Evolutionary conservation across 2,888 invertebrate genomes (phyloP).

Genomic region (Eumerus sabulonum): DNA sequence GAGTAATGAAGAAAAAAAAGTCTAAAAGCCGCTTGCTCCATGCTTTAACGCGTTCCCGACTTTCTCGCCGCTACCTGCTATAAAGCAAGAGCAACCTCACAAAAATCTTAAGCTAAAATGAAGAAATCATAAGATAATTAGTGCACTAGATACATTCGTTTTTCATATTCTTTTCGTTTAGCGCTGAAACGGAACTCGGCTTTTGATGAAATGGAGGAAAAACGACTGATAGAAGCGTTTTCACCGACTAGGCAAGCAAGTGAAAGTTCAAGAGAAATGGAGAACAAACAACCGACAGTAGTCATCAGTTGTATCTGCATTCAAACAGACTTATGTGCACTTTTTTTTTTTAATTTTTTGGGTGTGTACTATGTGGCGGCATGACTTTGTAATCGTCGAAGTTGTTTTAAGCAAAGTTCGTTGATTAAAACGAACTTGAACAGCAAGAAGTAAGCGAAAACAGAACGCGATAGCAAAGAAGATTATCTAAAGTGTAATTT

Average conservation of each 20-base stretch:
- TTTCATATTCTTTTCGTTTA: neutral
- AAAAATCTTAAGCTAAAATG: neutral
- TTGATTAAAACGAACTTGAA: no score
- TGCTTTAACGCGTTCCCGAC: conserved; percentile 13
- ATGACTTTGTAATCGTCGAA: no score
- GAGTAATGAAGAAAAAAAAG: no score
- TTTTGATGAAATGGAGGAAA: neutral
- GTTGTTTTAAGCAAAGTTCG: no score
- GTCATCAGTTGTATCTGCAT: conserved; percentile 24
- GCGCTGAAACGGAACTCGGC: conserved; percentile 11
- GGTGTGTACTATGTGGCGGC: no score
- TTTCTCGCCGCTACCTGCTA: conserved; percentile 4
- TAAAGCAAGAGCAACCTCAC: neutral
- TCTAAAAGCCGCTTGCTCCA: conserved; percentile 17
- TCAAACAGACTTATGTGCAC: conserved; percentile 45
- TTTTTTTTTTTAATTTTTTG: neutral
- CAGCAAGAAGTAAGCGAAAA: no score
- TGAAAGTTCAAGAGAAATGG: conserved; percentile 43
- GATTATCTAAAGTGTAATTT: no score
- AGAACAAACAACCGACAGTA: conserved; percentile 57
- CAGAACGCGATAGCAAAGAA: no score
- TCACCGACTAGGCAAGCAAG: conserved; percentile 19
- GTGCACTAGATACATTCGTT: neutral
- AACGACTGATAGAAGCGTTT: no score
- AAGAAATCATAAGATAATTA: conserved; percentile 37